Percentiles rank a stretch among this genome's conserved stretches.
These are phyloP conservation scores for Drosophila pegasa DNA, from an alignment of 2,888 invertebrate genomes.

Conservation along the genomic window DNA sequence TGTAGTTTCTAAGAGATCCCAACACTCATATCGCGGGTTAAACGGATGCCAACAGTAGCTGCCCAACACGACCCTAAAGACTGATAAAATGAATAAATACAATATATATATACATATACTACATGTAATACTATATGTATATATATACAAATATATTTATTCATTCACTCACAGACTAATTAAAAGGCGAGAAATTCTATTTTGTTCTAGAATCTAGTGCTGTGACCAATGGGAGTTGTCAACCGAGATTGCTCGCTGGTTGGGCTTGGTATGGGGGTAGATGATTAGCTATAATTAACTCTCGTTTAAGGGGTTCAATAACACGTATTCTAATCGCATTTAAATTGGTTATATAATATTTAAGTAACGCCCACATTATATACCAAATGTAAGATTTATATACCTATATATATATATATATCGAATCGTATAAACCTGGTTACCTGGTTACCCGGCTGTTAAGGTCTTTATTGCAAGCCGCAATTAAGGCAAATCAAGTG, in stretches of 20 bases:
- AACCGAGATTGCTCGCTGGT: conserved; percentile 4
- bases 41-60: conserved; percentile 44
- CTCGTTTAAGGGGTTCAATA: conserved; percentile 42
- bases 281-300: conserved; percentile 41
- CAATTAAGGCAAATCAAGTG: conserved; percentile 47
- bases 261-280: conserved; percentile 13
- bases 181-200: conserved; percentile 15
- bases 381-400: conserved; percentile 2
- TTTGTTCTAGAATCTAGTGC: not conserved
- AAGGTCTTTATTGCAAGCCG: conserved; percentile 26
- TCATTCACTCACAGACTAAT: not conserved
- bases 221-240: conserved; percentile 18
- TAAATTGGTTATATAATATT: conserved; percentile 2
- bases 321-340: conserved; percentile 45
- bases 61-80: conserved; percentile 33
- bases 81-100: conserved; percentile 34
- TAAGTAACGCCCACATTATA: conserved; percentile 8
- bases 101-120: not conserved
- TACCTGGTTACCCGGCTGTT: conserved; percentile 17
- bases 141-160: conserved; percentile 5
- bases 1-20: conserved; percentile 14
- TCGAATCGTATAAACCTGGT: not conserved
- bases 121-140: conserved; percentile 1
- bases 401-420: not conserved
- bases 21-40: conserved; percentile 16